Evolutionary conservation across 2,888 invertebrate species (phyloP), one percentile per base, ranked within the genome.

Genomic region (Taenaris catops): DNA sequence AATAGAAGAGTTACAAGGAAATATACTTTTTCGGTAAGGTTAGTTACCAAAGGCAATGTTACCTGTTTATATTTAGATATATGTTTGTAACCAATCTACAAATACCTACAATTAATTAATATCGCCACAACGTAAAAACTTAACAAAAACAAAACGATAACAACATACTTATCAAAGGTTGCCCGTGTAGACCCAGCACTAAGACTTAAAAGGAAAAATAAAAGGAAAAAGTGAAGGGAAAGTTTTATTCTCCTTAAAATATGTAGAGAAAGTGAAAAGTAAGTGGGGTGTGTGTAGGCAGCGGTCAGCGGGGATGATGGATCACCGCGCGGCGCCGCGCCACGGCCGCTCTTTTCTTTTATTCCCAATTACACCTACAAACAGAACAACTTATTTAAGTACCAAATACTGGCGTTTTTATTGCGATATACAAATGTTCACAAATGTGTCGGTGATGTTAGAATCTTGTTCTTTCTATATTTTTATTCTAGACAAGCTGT

Each of bases 211-310:
- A 53, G 63, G 63, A 69, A 73, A 72, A 75, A 78, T 76, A 75
- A 71, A 73, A 65, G 62, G 67, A 56, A 44, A 57, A 44, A 71
- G 70, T 63, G 61, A 72, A 71, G 71, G 63, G 72, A 81, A 86
- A 83, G 73, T 83, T 86, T 83, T 76, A 79, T 79, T 84, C 81
- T 81, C 73, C 78, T 84, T 86, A 81, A 87, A 87, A 86, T 87
- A 87, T 87, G 87, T 86, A 86, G 86, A 83, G 86, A 78, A 81
- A 84, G 86, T 81, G 87, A 80, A 86, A 81, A 87, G 80, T 81
- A 80, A 78, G 75, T 71, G 72, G 65, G 69, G 65, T 65, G 67
- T 48, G 58, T 55, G 69, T 70, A 62, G 68, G 68, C 64, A 68
- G 72, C 75, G 81, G 78, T 80, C 81, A 83, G 75, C 64, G 68